These are phyloP conservation scores for Bostrychus sinensis DNA, from an alignment of 2,113 vertebrate species.

Conservation along the genomic window DNA sequence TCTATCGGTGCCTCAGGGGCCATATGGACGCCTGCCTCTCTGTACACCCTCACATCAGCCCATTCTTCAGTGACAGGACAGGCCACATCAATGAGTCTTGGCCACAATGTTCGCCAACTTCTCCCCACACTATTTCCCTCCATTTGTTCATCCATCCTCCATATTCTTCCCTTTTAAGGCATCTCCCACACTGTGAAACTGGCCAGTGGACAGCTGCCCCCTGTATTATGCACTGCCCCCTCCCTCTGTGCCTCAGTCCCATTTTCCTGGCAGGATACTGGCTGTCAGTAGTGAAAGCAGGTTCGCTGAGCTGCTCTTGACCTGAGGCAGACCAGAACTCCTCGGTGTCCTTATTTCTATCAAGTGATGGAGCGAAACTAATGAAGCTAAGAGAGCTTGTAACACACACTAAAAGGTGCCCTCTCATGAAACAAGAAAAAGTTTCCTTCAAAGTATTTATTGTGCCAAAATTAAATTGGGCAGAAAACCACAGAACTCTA, in stretches of 20 bases:
- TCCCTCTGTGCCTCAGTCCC: constrained; percentile 10
- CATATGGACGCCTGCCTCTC: constrained; percentile 68
- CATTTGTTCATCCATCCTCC: constrained; percentile 12
- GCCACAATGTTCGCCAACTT: constrained; percentile 50
- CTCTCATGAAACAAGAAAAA: constrained; percentile 13
- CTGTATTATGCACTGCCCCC: constrained; percentile 39
- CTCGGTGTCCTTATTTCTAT: constrained; percentile 39
- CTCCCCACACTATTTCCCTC: constrained; percentile 9
- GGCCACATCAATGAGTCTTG: constrained; percentile 64
- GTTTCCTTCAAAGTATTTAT: background rate
- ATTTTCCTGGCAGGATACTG: constrained; percentile 58
- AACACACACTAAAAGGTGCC: constrained; percentile 11
- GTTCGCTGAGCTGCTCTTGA: constrained; percentile 52
- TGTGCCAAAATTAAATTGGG: background rate
- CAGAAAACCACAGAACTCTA: background rate
- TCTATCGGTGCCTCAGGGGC: constrained; percentile 62
- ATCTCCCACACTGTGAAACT: constrained; percentile 63
- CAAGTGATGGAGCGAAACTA: constrained; percentile 51
- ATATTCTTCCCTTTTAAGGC: constrained; percentile 37
- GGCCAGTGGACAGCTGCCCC: constrained; percentile 60
- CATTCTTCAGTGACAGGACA: constrained; percentile 57
- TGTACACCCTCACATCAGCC: constrained; percentile 60
- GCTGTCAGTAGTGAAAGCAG: constrained; percentile 60
- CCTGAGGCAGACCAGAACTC: constrained; percentile 54
- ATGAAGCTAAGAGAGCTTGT: constrained; percentile 38